Evolutionary conservation across 2,113 vertebrate species (phyloP).

Genomic region (Oreotragus oreotragus): DNA sequence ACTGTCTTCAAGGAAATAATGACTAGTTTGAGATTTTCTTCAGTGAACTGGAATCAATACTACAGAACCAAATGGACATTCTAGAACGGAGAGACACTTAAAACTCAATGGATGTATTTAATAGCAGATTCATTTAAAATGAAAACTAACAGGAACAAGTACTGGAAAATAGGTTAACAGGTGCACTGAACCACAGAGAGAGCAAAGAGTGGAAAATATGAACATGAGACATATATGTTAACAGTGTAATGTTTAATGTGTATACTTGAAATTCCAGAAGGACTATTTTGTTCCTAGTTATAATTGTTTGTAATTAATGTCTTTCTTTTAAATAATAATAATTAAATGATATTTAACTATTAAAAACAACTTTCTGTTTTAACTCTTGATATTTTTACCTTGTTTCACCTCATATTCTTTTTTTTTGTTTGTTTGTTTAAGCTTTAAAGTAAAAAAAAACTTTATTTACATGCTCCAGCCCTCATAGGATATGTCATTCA

Average conservation of each 20-base stretch:
- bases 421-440: not conserved
- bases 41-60: not conserved
- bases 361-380: not conserved
- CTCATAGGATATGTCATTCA: not conserved
- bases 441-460: not conserved
- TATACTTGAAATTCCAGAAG: not conserved
- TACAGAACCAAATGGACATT: not conserved
- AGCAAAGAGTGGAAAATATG: not conserved
- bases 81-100: not conserved
- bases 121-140: not conserved
- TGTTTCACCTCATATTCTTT: not conserved
- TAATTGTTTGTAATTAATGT: not conserved
- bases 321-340: not conserved
- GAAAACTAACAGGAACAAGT: not conserved
- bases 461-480: not conserved
- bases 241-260: not conserved
- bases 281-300: not conserved
- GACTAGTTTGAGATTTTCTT: slow-evolving; percentile 19
- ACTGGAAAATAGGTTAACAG: not conserved
- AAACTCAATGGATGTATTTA: not conserved
- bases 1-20: not conserved
- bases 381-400: not conserved
- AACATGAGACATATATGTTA: not conserved
- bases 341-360: not conserved
- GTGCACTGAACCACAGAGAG: not conserved